A percentile compares a stretch with the other conserved stretches of the same genome.
These are phyloP conservation scores for Hippolais icterina DNA, from an alignment of 2,113 vertebrate genomes.

Conservation along the genomic window DNA sequence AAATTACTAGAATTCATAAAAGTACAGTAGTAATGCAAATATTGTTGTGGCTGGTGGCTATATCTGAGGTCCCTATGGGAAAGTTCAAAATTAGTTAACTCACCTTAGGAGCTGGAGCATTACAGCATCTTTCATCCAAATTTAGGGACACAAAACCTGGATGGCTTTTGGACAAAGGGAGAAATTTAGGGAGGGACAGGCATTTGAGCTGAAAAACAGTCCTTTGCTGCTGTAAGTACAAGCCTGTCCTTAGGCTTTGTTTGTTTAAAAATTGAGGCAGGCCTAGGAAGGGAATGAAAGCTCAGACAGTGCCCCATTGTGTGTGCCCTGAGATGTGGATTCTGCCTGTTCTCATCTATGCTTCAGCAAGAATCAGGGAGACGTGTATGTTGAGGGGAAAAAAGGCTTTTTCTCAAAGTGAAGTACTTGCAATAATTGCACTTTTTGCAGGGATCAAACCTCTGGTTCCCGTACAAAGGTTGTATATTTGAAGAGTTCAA, in stretches of 20 bases:
- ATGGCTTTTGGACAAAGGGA: not conserved
- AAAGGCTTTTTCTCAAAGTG: not conserved
- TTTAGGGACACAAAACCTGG: not conserved
- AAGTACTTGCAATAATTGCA: not conserved
- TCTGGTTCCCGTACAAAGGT: not conserved
- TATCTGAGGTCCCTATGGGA: not conserved
- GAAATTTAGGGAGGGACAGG: not conserved
- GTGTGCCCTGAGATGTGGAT: not conserved
- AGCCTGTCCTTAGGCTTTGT: constrained; percentile 4
- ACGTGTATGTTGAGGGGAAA: no score
- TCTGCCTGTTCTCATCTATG: not conserved
- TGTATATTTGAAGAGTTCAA: not conserved
- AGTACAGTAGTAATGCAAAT: not conserved
- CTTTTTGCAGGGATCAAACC: not conserved
- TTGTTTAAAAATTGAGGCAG: not conserved
- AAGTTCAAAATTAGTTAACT: not conserved
- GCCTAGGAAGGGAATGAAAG: not conserved
- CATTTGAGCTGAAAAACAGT: not conserved
- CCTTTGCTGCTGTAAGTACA: not conserved
- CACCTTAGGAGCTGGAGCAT: not conserved
- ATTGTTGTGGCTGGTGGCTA: not conserved
- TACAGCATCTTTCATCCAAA: not conserved
- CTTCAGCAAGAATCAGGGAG: not conserved
- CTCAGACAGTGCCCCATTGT: not conserved
- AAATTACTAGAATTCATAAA: not conserved